Evolutionary conservation across 2,113 vertebrate genomes (phyloP), one percentile per base, ranked within the genome.

Genomic region (Percopsis transmontana): DNA sequence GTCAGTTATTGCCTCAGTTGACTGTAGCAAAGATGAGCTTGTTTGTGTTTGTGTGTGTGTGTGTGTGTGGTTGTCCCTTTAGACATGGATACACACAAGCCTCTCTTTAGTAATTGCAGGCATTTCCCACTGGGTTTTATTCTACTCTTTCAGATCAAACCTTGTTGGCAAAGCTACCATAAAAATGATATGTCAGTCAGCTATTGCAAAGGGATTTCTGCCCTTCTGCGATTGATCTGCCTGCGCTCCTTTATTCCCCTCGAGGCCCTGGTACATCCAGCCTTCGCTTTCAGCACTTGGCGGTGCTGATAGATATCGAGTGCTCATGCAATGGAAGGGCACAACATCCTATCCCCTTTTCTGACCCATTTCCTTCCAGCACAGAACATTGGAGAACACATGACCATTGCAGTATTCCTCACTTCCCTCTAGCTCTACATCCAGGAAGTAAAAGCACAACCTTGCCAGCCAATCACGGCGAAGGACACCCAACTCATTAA

Each of bases 401-500:
- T 79, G 65, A 45, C 75, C 77, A 65, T 18, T 81, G 84, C 70
- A 78, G 72, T 79, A 70, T 79, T 74, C 63, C 76, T 65, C 68
- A 66, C 62, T 72, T 81, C 50, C 78, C 82, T 75, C 63, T 58
- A 76, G 83, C 77, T 77, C 65, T 72, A 82, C 69, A 81, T 86
- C 75, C 84, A 84, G 87, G 86, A 88, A 87, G 90, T 87, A 68
- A 82, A 89, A 48, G 73, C 82, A 77, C 55, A 65, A 70, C 80
- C 55, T 71, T 80, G 85, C 82, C 81, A 88, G 82, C 87, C 90
- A 90, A 91, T 92, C 82, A 72, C 74, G 62, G 79, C 73, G 90
- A 91, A 91, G 91, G 90, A 92, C 90, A 92, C 80, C 82, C 87
- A 90, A 91, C 88, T 93, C 91, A 93, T 93, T 93, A 93, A 93